These are phyloP conservation scores for Synergus japonicus DNA, from an alignment of 2,888 invertebrate genomes.

Conservation along the genomic window DNA sequence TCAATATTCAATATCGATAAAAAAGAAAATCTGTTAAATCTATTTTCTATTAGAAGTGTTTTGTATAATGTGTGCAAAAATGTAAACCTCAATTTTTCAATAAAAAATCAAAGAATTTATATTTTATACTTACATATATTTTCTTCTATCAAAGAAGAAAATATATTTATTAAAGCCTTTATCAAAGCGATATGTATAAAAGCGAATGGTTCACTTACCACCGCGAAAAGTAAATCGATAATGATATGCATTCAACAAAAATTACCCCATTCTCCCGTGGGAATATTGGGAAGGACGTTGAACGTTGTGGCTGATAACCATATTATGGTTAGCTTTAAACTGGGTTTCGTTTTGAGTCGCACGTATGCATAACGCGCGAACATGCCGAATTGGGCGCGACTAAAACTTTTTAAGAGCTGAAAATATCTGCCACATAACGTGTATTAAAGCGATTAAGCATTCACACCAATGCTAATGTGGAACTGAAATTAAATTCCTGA, in stretches of 20 bases:
- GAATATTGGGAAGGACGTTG: constrained; percentile 68
- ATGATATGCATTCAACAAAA: constrained; percentile 72
- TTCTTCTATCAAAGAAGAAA: too few relatives aligned
- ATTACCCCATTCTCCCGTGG: constrained; percentile 65
- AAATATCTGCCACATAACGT: constrained; percentile 32
- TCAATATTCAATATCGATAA: background rate
- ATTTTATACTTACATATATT: too few relatives aligned
- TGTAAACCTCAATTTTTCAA: background rate
- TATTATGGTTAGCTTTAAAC: constrained; percentile 68
- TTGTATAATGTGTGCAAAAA: background rate
- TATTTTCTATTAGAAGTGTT: background rate
- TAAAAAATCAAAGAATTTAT: background rate
- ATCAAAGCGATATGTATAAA: background rate
- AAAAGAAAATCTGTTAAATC: background rate
- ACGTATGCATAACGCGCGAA: constrained; percentile 17
- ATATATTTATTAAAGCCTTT: too few relatives aligned
- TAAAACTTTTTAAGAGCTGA: constrained; percentile 37
- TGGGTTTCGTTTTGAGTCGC: constrained; percentile 63
- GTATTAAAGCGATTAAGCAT: constrained; percentile 32
- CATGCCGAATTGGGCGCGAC: constrained; percentile 18
- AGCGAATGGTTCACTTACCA: constrained; percentile 42
- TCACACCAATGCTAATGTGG: constrained; percentile 1
- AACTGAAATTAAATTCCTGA: constrained; percentile 10
- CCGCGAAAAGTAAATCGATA: constrained; percentile 70
- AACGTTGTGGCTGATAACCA: constrained; percentile 70